Base-by-base conservation (phyloP, 2,113 vertebrate genomes). In the Mustela lutreola region DNA sequence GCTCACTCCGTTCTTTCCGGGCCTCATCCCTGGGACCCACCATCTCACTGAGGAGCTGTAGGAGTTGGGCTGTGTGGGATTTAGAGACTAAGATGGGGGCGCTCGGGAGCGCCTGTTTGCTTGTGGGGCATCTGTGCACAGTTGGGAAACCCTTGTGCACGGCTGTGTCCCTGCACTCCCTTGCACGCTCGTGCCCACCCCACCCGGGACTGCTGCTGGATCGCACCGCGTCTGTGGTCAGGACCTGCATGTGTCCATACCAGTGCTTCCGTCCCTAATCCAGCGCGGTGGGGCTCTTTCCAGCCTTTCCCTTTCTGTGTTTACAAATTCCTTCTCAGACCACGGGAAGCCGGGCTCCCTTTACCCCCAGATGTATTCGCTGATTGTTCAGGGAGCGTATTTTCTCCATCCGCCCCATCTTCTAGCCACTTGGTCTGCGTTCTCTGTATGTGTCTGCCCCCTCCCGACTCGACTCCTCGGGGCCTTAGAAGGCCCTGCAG, bases 381-480 rank as follows among this genome's bases (percentile, higher is more conserved):
- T 21, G 18, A 10, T 28, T 48, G 87, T 42, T 26, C 42, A n/a
- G 0, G 19, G 4, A 19, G 53, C 58, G 28, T 12, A 0, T 56
- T 53, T 70, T 39, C 21, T 87, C 78, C 1, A 0, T 16, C 48
- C 33, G 21, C n/a, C 73, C 33, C 24, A 0, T 48, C 36, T 70
- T 50, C 56, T 22, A 36, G 0, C 45, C 36, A 24, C 53, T 50
- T 50, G 2, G 9, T 24, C 12, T 79, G 45, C 11, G 33, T 45
- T 71, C 33, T 28, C 6, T 56, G 19, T 36, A 24, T 31, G 18
- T 31, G 2, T 76, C 42, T 28, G 5, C 24, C 18, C 11, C n/a
- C 2, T 9, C 48, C 2, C 2, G 3, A 36, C 31, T 16, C 2
- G 3, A 36, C 31, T 16, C 11, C 2, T 18, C 0, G 0, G 19